Evolutionary conservation across 2,797 vertebrate species (phyloP).

Genomic region (Gephyroberyx darwinii): DNA sequence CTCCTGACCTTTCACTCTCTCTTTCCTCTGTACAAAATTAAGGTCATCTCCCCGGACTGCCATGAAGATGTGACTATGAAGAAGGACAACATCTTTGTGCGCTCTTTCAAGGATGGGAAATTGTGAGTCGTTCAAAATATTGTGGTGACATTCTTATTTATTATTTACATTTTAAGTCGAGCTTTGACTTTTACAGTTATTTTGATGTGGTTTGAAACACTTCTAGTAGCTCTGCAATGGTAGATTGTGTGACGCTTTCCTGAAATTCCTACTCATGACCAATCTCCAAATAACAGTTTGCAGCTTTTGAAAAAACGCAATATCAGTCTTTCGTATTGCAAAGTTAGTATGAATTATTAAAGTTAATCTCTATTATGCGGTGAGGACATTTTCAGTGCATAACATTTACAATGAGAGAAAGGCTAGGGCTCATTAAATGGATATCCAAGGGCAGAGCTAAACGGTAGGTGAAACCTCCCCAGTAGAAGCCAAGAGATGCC

Average conservation of each 20-base stretch:
- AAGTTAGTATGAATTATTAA: not conserved
- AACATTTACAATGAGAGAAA: too few species aligned
- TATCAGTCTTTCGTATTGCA: too few species aligned
- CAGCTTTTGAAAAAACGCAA: not conserved
- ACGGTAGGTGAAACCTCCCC: not conserved
- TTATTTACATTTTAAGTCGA: not conserved
- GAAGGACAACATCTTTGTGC: conserved; percentile 85
- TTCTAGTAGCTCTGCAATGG: not conserved
- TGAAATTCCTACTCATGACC: too few species aligned
- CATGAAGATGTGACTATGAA: conserved; percentile 83
- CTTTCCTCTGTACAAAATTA: conserved; percentile 54
- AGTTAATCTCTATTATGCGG: not conserved
- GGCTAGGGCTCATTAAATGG: not conserved
- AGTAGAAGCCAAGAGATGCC: not conserved
- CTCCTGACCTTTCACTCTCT: conserved; percentile 47
- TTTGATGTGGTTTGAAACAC: not conserved
- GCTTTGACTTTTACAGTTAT: not conserved
- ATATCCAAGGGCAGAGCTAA: not conserved
- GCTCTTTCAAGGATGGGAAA: conserved; percentile 87
- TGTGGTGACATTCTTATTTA: not conserved
- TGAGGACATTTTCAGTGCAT: not conserved
- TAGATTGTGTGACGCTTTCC: not conserved
- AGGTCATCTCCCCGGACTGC: conserved; percentile 86
- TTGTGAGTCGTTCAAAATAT: conserved; percentile 77
- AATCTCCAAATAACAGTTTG: not conserved